Evolutionary conservation across 2,888 invertebrate species (phyloP), one percentile per base, ranked within the genome.

Genomic region (Autographa pulchrina): DNA sequence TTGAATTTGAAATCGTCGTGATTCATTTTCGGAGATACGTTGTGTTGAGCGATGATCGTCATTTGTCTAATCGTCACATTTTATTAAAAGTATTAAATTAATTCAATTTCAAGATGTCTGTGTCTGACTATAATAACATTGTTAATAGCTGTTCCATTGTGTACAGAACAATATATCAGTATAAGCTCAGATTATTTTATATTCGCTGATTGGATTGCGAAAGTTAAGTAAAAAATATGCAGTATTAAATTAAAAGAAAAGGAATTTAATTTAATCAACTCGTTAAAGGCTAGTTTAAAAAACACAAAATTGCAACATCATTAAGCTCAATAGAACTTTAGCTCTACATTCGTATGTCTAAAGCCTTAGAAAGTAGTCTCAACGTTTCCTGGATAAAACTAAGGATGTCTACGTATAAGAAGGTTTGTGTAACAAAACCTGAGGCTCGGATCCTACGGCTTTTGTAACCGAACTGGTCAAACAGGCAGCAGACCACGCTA

Each of bases 391-490:
- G 62, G 13, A 65, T 61, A 65, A 62, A 48, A 58, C 62, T 61
- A 62, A 62, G 32, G 69, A 73, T 72, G 73, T 43, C 66, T 61
- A 41, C 59, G 52, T 69, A 66, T 68, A 73, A 71, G 61, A 66
- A 75, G 66, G 75, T 80, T 74, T 76, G 78, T 76, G 80, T 78
- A 77, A 86, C 86, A 89, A 88, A 87, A 86, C 87, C 83, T 64
- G 83, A 83, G 91, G 90, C 89, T 91, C 87, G 89, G 91, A 89
- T 82, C 83, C 83, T 65, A 68, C 69, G 59, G 87, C 91, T 91
- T 90, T 91, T 91, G 91, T 92, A 92, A 91, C 74, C 86, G 84
- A 91, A 92, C 93, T 89, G 90, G 94, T 93, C 83, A 81, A 84
- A 88, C 86, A 86, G 82, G 87, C 86, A 85, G 86, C 86, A 86